These are phyloP conservation scores for Wasmannia auropunctata DNA, from an alignment of 1,140 invertebrate species.

Conservation along the genomic window DNA sequence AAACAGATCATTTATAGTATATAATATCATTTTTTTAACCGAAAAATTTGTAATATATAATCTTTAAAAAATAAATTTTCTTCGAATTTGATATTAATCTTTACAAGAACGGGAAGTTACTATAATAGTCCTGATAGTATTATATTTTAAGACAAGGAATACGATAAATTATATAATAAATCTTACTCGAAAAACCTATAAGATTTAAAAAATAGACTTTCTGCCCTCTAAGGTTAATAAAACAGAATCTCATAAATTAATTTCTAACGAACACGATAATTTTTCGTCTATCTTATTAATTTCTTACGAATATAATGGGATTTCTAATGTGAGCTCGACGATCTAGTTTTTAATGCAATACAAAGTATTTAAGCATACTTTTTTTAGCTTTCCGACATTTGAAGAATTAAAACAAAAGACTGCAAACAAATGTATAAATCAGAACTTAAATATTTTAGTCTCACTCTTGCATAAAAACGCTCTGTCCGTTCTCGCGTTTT, in stretches of 20 bases:
- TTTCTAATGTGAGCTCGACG: not conserved
- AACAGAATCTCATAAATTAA: not conserved
- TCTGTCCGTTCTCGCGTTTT: constrained; percentile 9
- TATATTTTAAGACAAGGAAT: too few species aligned
- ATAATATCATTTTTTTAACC: not conserved
- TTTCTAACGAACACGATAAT: not conserved
- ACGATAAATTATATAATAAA: too few species aligned
- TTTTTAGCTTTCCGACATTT: not conserved
- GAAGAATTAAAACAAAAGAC: not conserved
- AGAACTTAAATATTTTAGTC: not conserved
- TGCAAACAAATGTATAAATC: not conserved
- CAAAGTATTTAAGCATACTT: not conserved
- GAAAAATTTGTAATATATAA: not conserved
- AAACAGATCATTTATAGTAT: not conserved
- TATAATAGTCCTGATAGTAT: too few species aligned
- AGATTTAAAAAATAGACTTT: not conserved
- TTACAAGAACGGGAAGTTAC: too few species aligned
- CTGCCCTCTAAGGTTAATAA: not conserved
- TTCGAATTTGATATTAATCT: not conserved
- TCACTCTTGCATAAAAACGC: not conserved
- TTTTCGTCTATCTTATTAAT: not conserved
- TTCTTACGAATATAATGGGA: not conserved
- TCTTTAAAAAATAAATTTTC: not conserved
- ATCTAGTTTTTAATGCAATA: not conserved
- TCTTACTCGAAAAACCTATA: too few species aligned